phyloP scores from a whole-genome alignment of 2,888 invertebrate species.

The Apamea sordens region DNA sequence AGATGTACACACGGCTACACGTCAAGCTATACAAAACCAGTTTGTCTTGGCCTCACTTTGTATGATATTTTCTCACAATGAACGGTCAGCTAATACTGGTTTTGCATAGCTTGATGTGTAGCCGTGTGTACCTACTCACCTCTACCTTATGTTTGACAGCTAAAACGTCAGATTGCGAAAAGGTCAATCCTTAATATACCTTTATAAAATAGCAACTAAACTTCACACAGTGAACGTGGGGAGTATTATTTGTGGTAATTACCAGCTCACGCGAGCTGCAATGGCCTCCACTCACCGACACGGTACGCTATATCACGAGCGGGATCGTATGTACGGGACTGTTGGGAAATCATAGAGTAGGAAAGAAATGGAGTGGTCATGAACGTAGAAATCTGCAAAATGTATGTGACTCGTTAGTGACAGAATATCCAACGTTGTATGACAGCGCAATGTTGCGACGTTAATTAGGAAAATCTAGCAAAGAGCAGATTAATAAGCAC shows the following conservation, averaged over 20 bases:
- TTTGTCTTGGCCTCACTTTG: no score
- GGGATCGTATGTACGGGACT: not conserved
- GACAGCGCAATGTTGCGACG: no score
- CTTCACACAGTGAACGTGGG: not conserved
- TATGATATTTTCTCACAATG: no score
- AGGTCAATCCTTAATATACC: not conserved
- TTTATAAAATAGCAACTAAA: not conserved
- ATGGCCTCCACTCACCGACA: slow-evolving; percentile 5
- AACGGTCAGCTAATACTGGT: no score
- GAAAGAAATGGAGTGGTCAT: not conserved
- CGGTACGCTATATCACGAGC: slow-evolving; percentile 25
- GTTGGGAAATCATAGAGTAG: slow-evolving; percentile 7
- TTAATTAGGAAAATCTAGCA: not conserved
- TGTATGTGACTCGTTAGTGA: not conserved
- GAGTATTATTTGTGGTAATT: slow-evolving; percentile 20
- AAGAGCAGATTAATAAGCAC: not conserved
- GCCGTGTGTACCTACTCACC: no score
- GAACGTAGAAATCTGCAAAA: not conserved
- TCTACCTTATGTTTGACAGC: slow-evolving; percentile 1
- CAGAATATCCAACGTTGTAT: not conserved
- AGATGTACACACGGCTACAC: no score
- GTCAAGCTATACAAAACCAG: no score
- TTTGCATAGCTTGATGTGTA: no score
- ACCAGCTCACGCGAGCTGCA: slow-evolving; percentile 13
- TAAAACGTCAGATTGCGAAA: slow-evolving; percentile 1